Conservation (phyloP, 1,140 invertebrate species). For the Leptinotarsa undecemlineata region DNA sequence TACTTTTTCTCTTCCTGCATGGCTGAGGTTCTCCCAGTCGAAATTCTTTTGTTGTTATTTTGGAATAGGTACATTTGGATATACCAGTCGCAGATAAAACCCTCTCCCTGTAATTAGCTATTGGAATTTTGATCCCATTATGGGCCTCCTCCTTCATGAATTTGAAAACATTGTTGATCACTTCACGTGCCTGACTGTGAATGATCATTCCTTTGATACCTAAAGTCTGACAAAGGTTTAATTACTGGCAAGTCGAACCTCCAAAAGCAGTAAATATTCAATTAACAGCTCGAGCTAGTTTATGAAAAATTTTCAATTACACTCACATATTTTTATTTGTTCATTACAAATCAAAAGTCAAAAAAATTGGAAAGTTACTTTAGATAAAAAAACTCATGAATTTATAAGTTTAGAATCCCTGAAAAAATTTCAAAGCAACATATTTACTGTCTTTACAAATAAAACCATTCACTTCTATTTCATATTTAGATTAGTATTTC, state of each 20-base stretch:
- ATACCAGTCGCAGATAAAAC: slow-evolving; percentile 30
- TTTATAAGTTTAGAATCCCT: too few relatives aligned
- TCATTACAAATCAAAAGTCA: too few relatives aligned
- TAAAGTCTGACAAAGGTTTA: slow-evolving; percentile 1
- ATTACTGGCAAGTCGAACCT: neutral
- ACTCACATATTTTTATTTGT: too few relatives aligned
- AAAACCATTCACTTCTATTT: too few relatives aligned
- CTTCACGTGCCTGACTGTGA: slow-evolving; percentile 28
- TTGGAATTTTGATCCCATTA: slow-evolving; percentile 26
- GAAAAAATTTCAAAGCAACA: too few relatives aligned
- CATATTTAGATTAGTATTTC: too few relatives aligned
- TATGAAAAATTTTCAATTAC: too few relatives aligned
- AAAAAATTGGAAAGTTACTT: too few relatives aligned
- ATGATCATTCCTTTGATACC: slow-evolving; percentile 25
- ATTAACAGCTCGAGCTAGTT: too few relatives aligned
- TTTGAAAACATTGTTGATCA: slow-evolving; percentile 31
- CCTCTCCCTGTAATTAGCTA: slow-evolving; percentile 30
- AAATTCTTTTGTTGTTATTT: slow-evolving; percentile 24
- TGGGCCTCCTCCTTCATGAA: slow-evolving; percentile 33
- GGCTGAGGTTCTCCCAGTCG: slow-evolving; percentile 15
- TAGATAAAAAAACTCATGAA: too few relatives aligned
- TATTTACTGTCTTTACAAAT: too few relatives aligned
- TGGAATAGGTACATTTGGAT: slow-evolving; percentile 26
- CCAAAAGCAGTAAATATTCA: too few relatives aligned
- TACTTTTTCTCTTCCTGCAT: slow-evolving; percentile 13